Evolutionary conservation across 2,113 vertebrate genomes (phyloP).

Genomic region (Sus scrofa): DNA sequence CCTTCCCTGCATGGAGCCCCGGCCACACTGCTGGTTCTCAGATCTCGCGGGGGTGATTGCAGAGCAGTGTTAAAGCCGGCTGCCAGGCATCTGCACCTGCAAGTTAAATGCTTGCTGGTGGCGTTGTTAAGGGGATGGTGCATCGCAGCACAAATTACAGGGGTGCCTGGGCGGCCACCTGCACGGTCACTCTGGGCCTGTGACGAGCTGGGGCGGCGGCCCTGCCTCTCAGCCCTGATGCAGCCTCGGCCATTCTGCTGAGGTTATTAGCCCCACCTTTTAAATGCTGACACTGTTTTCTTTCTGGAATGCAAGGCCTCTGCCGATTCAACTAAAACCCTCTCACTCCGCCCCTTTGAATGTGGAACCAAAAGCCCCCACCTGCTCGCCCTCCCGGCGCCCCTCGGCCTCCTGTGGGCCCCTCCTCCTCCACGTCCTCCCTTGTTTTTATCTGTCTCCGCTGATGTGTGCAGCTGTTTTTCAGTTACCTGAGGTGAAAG

Average conservation of each 20-base stretch:
- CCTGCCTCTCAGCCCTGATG: neutral
- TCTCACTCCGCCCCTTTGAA: neutral
- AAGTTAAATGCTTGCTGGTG: conserved; percentile 64
- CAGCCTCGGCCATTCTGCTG: conserved; percentile 36
- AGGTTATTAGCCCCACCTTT: neutral
- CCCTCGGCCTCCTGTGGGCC: too few species aligned
- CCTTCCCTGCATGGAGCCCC: neutral
- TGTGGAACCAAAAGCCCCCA: neutral
- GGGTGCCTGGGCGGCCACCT: conserved; percentile 54
- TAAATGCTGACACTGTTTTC: conserved; percentile 13
- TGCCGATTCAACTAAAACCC: conserved; percentile 19
- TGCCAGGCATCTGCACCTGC: conserved; percentile 52
- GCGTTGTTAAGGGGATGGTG: conserved; percentile 64
- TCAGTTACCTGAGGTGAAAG: neutral
- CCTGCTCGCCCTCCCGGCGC: neutral
- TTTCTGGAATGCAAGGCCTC: conserved; percentile 61
- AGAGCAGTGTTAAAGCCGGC: conserved; percentile 60
- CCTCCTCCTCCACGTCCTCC: neutral
- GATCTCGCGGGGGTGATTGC: conserved; percentile 47
- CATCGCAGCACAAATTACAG: conserved; percentile 72
- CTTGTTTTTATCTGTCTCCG: neutral
- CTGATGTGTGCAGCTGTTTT: neutral
- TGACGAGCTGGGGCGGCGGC: conserved; percentile 58
- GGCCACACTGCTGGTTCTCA: neutral
- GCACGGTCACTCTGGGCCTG: conserved; percentile 3